Base-by-base conservation (phyloP, 2,797 vertebrate species). In the Naso thynnoides region DNA sequence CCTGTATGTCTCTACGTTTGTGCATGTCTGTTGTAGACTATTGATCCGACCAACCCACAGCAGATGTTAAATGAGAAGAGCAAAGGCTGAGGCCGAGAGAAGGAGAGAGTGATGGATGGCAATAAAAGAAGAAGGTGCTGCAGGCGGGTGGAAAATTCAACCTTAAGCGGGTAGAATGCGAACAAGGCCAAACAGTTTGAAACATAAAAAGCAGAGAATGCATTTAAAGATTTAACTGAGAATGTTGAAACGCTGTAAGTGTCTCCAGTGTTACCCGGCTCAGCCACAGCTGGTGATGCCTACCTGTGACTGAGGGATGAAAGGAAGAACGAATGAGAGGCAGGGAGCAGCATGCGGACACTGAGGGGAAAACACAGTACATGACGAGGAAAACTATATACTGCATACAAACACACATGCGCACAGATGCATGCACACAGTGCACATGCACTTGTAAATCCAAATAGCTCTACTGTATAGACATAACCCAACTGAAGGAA, bases 51-150 rank as follows among this genome's bases (percentile, higher is more conserved):
- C 65, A 57, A 70, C 77, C 80, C 82, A 84, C 60, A 79, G 77
- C 76, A 73, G 76, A 75, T 73, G 87, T 85, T 81, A 90, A 89
- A 89, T 70, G 84, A 91, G 80, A 83, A 55, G 79, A 68, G 72
- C 31, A 39, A 61, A 77, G 77, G 79, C 82, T 68, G 70, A 77
- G 65, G 67, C 69, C 16, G 61, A 29, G 60, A 73, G 73, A 84
- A 39, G 58, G 60, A 80, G 81, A 73, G 75, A 86, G 77, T 81
- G 84, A 91, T 82, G 76, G 90, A 88, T 78, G 78, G 80, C 80
- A 86, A 85, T 82, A 78, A 83, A 88, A 79, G 76, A 57, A 45
- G 62, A 52, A 67, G 31, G 23, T 52, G 69, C 74, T 78, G 70
- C 27, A 44, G 77, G 48, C 52, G 73, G 58, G 60, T 62, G 57